Percentiles rank a stretch among this genome's conserved stretches.
phyloP scores from a whole-genome alignment of 2,113 vertebrate genomes.

The Lutjanus erythropterus region DNA sequence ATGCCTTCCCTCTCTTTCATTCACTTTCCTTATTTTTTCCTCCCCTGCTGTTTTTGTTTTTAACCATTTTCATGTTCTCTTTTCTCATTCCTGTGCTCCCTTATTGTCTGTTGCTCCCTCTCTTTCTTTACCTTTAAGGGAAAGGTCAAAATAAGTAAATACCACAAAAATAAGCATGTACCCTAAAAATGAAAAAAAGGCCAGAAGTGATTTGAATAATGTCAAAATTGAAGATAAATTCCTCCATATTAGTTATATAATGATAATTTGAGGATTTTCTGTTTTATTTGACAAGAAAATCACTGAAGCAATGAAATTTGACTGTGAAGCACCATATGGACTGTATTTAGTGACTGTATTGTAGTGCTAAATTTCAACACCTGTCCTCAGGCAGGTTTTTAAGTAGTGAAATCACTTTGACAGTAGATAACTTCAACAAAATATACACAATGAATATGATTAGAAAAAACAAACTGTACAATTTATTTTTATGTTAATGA shows the following conservation, averaged over 20 bases:
- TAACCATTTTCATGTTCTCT: conserved; percentile 1
- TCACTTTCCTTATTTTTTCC: conserved; percentile 23
- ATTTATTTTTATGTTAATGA: too few species aligned
- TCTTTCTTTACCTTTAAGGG: conserved; percentile 39
- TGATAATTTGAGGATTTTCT: too few species aligned
- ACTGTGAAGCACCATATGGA: neutral
- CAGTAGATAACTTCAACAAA: neutral
- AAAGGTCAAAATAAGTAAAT: neutral
- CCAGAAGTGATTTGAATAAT: neutral
- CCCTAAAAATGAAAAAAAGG: neutral
- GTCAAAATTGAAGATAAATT: neutral
- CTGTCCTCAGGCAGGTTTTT: neutral
- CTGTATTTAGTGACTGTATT: neutral
- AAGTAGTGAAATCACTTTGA: neutral
- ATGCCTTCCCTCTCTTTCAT: conserved; percentile 38
- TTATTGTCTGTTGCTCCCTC: neutral
- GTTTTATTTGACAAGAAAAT: neutral
- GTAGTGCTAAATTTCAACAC: neutral
- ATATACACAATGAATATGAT: too few species aligned
- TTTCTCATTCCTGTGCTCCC: conserved; percentile 7
- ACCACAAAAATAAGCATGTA: neutral
- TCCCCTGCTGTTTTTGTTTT: conserved; percentile 27
- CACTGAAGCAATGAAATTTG: neutral
- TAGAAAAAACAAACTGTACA: too few species aligned
- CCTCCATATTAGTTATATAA: neutral